Evolutionary conservation across 1,140 invertebrate genomes (phyloP).

Genomic region (Saccostrea glomerata): DNA sequence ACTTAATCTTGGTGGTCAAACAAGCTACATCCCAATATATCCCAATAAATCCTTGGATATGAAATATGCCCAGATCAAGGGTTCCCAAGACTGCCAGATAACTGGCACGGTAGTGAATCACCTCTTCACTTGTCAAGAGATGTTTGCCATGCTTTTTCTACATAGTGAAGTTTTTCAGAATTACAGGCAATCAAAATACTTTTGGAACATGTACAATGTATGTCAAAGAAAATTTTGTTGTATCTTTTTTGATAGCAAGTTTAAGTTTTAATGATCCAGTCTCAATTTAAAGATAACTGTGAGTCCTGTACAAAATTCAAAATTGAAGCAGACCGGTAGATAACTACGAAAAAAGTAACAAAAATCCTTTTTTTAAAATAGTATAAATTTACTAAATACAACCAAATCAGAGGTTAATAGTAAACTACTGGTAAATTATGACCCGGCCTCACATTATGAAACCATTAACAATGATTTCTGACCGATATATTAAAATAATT

Average conservation of each 20-base stretch:
- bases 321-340: too few relatives aligned
- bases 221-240: background rate
- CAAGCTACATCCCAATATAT: background rate
- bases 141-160: background rate
- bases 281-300: too few relatives aligned
- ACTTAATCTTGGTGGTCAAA: conserved; percentile 21
- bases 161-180: background rate
- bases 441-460: background rate
- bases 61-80: conserved; percentile 19
- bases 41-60: conserved; percentile 23
- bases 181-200: conserved; percentile 14
- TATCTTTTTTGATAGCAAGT: background rate
- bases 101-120: conserved; percentile 7
- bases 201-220: background rate
- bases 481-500: conserved; percentile 11
- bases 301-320: too few relatives aligned
- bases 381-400: too few relatives aligned
- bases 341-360: too few relatives aligned
- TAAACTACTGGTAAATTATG: background rate
- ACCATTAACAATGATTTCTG: background rate
- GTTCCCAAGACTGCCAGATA: background rate
- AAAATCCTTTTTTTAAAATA: too few relatives aligned
- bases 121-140: conserved; percentile 8
- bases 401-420: background rate
- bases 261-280: too few relatives aligned